Conservation (phyloP, 2,797 vertebrate species). For the Siniperca scherzeri region DNA sequence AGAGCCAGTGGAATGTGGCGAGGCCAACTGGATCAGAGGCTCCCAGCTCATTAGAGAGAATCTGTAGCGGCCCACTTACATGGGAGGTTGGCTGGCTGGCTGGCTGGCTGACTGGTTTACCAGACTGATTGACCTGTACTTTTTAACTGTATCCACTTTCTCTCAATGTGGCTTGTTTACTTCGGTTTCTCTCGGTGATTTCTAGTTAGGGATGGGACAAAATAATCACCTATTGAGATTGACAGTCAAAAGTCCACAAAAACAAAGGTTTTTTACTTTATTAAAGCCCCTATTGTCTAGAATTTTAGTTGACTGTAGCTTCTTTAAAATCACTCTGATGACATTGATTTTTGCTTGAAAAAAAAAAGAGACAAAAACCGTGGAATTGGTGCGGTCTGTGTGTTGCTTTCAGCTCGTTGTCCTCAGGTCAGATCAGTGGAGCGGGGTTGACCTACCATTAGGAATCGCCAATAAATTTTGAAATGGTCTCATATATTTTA, state of each 20-base stretch:
- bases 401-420: not conserved
- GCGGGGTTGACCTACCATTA: not conserved
- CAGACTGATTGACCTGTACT: constrained; percentile 49
- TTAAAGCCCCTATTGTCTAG: not conserved
- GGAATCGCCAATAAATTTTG: not conserved
- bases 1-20: constrained; percentile 70
- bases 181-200: constrained; percentile 1
- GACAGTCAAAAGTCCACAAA: not conserved
- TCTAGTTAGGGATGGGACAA: not conserved
- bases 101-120: constrained; percentile 11
- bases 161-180: constrained; percentile 27
- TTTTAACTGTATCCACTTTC: constrained; percentile 40
- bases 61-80: constrained; percentile 66
- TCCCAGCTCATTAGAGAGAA: constrained; percentile 75
- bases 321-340: not conserved
- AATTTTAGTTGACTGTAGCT: not conserved
- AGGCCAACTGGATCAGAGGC: constrained; percentile 64
- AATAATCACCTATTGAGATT: not conserved
- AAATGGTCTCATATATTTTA: not conserved
- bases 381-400: not conserved
- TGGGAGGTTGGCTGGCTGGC: constrained; percentile 37
- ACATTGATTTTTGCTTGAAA: not conserved
- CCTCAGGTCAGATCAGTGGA: not conserved
- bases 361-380: too few species aligned
- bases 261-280: not conserved